A percentile compares a stretch with the other conserved stretches of the same genome.
Evolutionary conservation across 2,797 vertebrate genomes (phyloP).

Genomic region (Crenuchus spilurus): DNA sequence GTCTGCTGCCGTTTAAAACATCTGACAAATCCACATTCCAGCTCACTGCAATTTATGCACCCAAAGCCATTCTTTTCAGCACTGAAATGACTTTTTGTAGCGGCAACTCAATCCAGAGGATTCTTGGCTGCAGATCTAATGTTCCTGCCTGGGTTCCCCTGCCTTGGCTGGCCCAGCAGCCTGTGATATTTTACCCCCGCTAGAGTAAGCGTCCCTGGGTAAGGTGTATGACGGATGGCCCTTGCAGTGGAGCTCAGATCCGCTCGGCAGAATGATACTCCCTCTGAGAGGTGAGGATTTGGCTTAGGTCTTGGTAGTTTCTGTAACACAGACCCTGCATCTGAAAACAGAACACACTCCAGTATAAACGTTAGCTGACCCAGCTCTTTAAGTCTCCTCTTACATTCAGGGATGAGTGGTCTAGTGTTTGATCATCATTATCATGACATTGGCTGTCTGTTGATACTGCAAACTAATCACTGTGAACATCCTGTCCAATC

Average conservation of each 20-base stretch:
- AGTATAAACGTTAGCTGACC: no score
- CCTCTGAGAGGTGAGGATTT: constrained; percentile 58
- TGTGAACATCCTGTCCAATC: no score
- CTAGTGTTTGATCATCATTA: no score
- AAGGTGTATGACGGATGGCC: constrained; percentile 63
- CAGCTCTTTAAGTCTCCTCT: background rate
- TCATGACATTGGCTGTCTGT: no score
- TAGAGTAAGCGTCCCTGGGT: constrained; percentile 53
- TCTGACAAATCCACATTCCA: constrained; percentile 31
- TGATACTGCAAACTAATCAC: no score
- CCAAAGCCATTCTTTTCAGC: constrained; percentile 46
- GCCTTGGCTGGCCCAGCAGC: constrained; percentile 43
- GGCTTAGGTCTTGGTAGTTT: constrained; percentile 36
- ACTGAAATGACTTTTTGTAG: constrained; percentile 55
- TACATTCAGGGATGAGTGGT: no score
- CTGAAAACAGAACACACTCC: constrained; percentile 9
- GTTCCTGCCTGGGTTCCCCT: constrained; percentile 45
- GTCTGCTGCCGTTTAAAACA: background rate
- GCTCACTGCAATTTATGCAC: constrained; percentile 57
- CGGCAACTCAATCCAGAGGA: constrained; percentile 47
- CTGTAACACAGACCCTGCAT: constrained; percentile 9
- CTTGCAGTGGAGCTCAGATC: constrained; percentile 50
- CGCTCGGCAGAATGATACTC: constrained; percentile 66
- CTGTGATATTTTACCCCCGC: constrained; percentile 68
- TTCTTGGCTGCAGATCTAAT: constrained; percentile 65